Percentiles rank a stretch among this genome's conserved stretches.
Conservation (phyloP, 64 coral and sea anemone species). For the Orbicella faveolata region DNA sequence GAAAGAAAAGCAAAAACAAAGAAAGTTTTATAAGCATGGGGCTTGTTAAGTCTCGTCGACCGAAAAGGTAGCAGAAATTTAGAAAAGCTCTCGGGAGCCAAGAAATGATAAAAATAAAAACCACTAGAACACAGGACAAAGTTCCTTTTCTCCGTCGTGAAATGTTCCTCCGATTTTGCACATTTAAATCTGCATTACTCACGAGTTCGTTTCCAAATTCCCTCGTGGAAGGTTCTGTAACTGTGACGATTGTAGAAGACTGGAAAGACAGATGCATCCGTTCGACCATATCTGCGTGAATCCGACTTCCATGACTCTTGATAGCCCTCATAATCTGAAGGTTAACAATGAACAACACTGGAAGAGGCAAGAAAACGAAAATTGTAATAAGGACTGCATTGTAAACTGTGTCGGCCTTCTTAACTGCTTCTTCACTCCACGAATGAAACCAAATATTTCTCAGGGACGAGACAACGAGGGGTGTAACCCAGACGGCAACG, state of each 20-base stretch:
- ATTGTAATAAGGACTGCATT: conserved; percentile 2
- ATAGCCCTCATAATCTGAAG: conserved; percentile 45
- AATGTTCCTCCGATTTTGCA: background rate
- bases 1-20: conserved; percentile 44
- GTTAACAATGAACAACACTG: conserved; percentile 32
- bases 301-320: conserved; percentile 11
- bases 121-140: conserved; percentile 46
- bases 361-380: conserved; percentile 3
- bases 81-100: conserved; percentile 48
- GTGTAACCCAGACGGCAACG: background rate
- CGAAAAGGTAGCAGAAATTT: conserved; percentile 36
- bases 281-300: conserved; percentile 3
- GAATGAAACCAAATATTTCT: conserved; percentile 42
- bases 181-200: background rate
- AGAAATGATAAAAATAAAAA: conserved; percentile 31
- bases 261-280: no score
- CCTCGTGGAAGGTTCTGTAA: background rate
- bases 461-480: background rate
- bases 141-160: conserved; percentile 17
- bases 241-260: background rate
- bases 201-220: background rate
- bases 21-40: conserved; percentile 21
- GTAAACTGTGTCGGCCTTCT: background rate
- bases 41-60: background rate
- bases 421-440: background rate